Conservation (phyloP, 2,888 invertebrate species). For the Scotopteryx bipunctaria region DNA sequence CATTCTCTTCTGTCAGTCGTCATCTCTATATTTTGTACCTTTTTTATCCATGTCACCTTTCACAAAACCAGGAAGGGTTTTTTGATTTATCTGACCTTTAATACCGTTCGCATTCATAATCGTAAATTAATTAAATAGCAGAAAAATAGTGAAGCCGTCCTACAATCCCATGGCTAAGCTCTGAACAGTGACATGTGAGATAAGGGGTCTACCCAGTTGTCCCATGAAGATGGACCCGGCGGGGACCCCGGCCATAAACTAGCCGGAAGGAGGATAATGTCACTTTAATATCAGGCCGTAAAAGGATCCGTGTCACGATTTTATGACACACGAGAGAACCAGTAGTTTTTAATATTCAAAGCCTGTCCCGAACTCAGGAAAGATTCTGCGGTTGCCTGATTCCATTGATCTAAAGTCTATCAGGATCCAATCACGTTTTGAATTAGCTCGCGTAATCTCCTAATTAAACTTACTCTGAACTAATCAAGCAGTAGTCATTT, state of each 20-base stretch:
- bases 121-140: background rate
- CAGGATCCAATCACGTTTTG: slow-evolving; percentile 17
- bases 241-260: background rate
- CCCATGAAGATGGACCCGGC: background rate
- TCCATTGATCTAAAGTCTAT: slow-evolving; percentile 2
- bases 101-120: too few relatives aligned
- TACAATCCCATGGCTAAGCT: slow-evolving; percentile 6
- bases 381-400: background rate
- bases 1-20: too few relatives aligned
- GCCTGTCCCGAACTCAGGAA: background rate
- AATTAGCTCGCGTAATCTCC: slow-evolving; percentile 16
- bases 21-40: too few relatives aligned
- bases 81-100: too few relatives aligned
- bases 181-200: slow-evolving; percentile 5
- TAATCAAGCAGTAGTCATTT: slow-evolving; percentile 10
- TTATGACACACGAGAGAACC: background rate
- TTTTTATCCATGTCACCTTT: too few relatives aligned
- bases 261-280: slow-evolving; percentile 13
- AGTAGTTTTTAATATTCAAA: background rate
- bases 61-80: too few relatives aligned
- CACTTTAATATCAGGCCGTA: slow-evolving; percentile 3
- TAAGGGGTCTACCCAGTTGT: background rate
- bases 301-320: background rate
- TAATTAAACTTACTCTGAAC: slow-evolving; percentile 18
- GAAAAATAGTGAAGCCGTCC: background rate